A percentile compares a stretch with the other conserved stretches of the same genome.
Evolutionary conservation across 2,797 vertebrate species (phyloP).

Genomic region (Clangula hyemalis): DNA sequence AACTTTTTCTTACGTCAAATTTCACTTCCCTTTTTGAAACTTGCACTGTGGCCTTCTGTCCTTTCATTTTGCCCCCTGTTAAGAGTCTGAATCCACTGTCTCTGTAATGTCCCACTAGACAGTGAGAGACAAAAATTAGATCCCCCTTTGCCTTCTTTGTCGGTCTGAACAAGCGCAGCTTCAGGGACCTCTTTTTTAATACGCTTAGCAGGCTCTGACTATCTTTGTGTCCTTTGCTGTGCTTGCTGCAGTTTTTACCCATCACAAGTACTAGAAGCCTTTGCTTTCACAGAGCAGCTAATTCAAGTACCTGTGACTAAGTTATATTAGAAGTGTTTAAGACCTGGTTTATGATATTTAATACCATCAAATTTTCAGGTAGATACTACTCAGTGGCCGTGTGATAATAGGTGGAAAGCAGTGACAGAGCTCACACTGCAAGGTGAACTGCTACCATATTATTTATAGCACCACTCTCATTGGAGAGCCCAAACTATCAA

Average conservation of each 20-base stretch:
- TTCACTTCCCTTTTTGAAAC: not conserved
- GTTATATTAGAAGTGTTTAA: not conserved
- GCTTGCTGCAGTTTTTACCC: not conserved
- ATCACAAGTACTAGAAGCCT: not conserved
- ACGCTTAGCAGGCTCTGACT: not conserved
- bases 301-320: not conserved
- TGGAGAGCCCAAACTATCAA: rapidly evolving
- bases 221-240: not conserved
- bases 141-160: not conserved
- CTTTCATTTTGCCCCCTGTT: not conserved
- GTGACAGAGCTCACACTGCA: not conserved
- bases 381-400: not conserved
- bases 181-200: not conserved
- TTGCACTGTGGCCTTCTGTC: not conserved
- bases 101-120: not conserved
- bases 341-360: not conserved
- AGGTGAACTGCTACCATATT: not conserved
- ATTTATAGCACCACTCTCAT: not conserved
- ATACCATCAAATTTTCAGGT: not conserved
- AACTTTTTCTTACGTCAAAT: not conserved
- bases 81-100: not conserved
- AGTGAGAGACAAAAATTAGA: not conserved
- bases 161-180: not conserved
- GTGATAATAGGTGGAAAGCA: not conserved
- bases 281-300: not conserved